Base-by-base conservation (phyloP, 1,140 invertebrate species). In the Dendroctonus ponderosae region DNA sequence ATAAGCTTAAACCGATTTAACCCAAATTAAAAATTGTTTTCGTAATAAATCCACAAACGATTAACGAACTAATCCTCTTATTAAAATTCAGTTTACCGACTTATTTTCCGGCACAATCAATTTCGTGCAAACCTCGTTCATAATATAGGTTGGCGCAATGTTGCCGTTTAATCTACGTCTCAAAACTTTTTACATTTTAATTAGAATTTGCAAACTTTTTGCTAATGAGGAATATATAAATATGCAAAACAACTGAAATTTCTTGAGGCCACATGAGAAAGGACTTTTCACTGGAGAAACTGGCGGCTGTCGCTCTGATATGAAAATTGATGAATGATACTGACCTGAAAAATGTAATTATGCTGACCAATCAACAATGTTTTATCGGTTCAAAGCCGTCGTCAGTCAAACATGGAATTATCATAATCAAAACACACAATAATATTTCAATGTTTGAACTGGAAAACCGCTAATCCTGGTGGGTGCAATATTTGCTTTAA, bases 61-160 rank as follows among this genome's bases (percentile, higher is more conserved):
- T 56, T 56, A 56, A 41, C 6, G 26, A 56, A 39, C 53, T 40
- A 56, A 56, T 56, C 53, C 38, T 38, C 53, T 56, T 56, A 41
- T 56, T 56, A 56, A 56, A 56, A 56, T 56, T 40, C 53, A 56
- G 53, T 56, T 56, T 56, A 56, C 53, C 53, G 38, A 56, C 38
- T 56, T 56, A 56, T 56, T 56, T 56, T 56, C 53, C 26, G 11
- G 7, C 26, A 7, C 9, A 56, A 41, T 40, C 9, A 56, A 41
- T 56, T 56, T 41, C 53, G 11, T 9, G 53, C 26, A 15, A 56
- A 56, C 37, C 53, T 39, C 26, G 39, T 56, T 56, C 41, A 56
- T 56, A n/a, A 56, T n/a, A n/a, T 15, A 8, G 50, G 50, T 8
- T 15, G 50, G 50, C 50, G 53, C 53, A 15, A 8, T 56, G 53